These are phyloP conservation scores for Tyrophagus putrescentiae DNA, from an alignment of 1,140 invertebrate species.

Conservation along the genomic window DNA sequence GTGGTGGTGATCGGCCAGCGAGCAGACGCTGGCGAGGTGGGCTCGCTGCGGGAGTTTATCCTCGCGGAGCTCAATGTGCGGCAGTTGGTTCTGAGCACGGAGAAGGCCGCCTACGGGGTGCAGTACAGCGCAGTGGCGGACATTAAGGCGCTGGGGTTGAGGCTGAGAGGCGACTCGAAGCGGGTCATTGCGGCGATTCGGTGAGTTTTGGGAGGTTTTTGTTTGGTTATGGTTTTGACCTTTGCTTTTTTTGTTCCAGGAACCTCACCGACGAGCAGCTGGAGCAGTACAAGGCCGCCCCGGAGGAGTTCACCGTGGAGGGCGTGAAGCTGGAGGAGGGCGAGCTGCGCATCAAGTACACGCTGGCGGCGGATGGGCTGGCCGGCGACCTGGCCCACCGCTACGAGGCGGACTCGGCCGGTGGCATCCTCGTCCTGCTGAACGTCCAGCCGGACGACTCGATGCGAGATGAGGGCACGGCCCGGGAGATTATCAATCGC, in stretches of 20 bases:
- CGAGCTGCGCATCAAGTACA: slow-evolving; percentile 75
- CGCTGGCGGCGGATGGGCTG: slow-evolving; percentile 37
- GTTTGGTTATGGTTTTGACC: neutral
- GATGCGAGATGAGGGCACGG: slow-evolving; percentile 78
- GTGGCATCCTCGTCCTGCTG: slow-evolving; percentile 41
- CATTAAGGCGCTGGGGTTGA: slow-evolving; percentile 65
- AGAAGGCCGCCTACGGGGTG: slow-evolving; percentile 87
- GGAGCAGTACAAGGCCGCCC: slow-evolving; percentile 17
- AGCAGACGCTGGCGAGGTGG: slow-evolving; percentile 52
- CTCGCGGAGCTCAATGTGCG: slow-evolving; percentile 86
- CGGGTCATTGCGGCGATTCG: slow-evolving; percentile 57
- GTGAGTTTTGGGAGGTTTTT: neutral
- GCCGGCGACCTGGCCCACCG: slow-evolving; percentile 44
- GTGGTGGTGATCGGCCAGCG: slow-evolving; percentile 86
- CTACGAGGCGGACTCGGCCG: slow-evolving; percentile 80
- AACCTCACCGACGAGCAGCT: slow-evolving; percentile 27
- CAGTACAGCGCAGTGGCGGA: slow-evolving; percentile 84
- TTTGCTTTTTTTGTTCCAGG: slow-evolving; percentile 35
- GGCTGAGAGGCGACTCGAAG: slow-evolving; percentile 79
- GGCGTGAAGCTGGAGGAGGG: slow-evolving; percentile 59
- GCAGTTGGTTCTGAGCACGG: slow-evolving; percentile 65
- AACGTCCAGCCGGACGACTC: slow-evolving; percentile 54
- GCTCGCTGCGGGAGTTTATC: slow-evolving; percentile 68
- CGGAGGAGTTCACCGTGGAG: slow-evolving; percentile 38
- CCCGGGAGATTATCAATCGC: slow-evolving; percentile 86